These are phyloP conservation scores for Drymodes brunneopygia DNA, from an alignment of 2,113 vertebrate genomes.

Conservation along the genomic window DNA sequence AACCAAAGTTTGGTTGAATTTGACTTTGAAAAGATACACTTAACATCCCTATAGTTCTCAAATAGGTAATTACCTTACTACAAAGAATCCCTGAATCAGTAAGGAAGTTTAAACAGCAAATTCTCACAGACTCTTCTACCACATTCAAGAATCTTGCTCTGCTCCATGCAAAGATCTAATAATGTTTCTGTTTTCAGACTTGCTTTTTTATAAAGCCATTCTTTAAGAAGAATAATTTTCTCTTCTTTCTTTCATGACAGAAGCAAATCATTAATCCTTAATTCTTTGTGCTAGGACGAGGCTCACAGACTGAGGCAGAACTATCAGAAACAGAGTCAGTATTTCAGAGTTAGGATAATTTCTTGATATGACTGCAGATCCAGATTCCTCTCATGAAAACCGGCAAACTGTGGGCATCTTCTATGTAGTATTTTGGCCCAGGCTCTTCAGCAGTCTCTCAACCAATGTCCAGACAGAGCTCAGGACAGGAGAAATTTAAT, in stretches of 20 bases:
- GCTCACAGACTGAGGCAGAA: neutral
- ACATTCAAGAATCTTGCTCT: neutral
- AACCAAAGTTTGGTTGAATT: neutral
- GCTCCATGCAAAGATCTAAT: neutral
- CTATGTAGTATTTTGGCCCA: accelerated
- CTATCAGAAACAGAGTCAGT: neutral
- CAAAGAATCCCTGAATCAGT: neutral
- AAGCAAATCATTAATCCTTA: neutral
- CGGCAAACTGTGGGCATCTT: neutral
- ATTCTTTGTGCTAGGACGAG: neutral
- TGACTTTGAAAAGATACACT: neutral
- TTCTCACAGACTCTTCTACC: neutral
- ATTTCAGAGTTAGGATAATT: neutral
- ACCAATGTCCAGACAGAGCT: neutral
- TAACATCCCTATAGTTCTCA: neutral
- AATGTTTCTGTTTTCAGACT: neutral
- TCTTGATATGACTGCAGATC: neutral
- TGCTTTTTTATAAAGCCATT: neutral
- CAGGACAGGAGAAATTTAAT: neutral
- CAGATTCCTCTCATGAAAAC: neutral
- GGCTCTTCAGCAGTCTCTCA: neutral
- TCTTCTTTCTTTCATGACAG: neutral
- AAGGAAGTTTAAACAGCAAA: neutral
- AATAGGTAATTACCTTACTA: neutral
- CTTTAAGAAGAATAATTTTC: neutral